These are phyloP conservation scores for Clostera curtula DNA, from an alignment of 2,888 invertebrate species.

Conservation along the genomic window DNA sequence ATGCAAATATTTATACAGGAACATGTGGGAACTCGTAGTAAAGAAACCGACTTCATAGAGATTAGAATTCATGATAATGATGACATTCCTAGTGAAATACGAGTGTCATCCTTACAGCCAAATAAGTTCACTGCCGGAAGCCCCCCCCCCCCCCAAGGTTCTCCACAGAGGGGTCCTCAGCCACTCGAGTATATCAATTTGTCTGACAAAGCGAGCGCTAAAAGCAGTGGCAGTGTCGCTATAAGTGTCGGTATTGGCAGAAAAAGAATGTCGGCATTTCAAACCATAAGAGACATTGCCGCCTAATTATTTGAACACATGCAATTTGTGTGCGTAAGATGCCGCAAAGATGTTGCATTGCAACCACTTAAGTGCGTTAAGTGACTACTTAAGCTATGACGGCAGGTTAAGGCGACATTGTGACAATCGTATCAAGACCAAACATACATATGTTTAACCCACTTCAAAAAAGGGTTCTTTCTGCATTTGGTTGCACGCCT, in stretches of 20 bases:
- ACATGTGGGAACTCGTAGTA: constrained; percentile 30
- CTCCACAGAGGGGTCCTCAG: no score
- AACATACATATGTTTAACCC: constrained; percentile 16
- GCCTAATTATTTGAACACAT: constrained; percentile 23
- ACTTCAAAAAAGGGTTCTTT: no score
- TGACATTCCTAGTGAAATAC: neutral
- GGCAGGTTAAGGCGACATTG: constrained; percentile 21
- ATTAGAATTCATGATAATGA: neutral
- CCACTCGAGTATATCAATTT: no score
- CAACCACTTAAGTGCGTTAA: constrained; percentile 29
- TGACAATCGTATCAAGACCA: constrained; percentile 14
- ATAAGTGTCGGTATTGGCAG: no score
- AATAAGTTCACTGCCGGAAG: no score
- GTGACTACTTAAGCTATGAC: constrained; percentile 28
- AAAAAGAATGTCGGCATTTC: constrained; percentile 13
- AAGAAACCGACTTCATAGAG: constrained; percentile 8
- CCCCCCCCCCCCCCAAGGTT: no score
- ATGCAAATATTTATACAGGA: constrained; percentile 28
- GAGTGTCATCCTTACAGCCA: no score
- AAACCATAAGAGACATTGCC: constrained; percentile 18
- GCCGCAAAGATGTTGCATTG: constrained; percentile 20
- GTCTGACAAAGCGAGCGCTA: no score
- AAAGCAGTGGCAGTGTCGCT: no score
- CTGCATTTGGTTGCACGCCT: no score
- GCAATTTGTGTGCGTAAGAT: constrained; percentile 27